phyloP scores from a whole-genome alignment of 2,113 vertebrate genomes.

The Ophthalmolycus amberensis region DNA sequence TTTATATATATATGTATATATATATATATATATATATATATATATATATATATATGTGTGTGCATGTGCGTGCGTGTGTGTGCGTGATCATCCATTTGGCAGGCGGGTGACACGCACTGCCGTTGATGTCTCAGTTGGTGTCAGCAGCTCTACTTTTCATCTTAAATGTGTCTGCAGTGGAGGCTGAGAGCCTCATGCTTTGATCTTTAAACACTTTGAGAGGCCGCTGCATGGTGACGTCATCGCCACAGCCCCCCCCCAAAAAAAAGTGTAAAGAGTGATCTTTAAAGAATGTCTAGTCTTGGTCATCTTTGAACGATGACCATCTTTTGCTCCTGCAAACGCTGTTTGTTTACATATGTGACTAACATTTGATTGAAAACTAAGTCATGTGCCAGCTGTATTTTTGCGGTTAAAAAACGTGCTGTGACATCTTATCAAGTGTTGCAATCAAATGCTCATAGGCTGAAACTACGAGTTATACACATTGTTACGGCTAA shows the following conservation, averaged over 20 bases:
- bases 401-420: too few species aligned
- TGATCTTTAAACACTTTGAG: slow-evolving; percentile 34
- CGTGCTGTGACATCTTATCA: too few species aligned
- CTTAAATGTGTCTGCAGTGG: slow-evolving; percentile 64
- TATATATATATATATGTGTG: slow-evolving; percentile 16
- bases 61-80: slow-evolving; percentile 18
- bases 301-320: background rate
- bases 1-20: slow-evolving; percentile 22
- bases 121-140: slow-evolving; percentile 76
- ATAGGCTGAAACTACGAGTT: background rate
- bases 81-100: slow-evolving; percentile 55
- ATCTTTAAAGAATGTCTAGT: background rate
- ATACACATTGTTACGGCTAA: too few species aligned
- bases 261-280: too few species aligned
- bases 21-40: slow-evolving; percentile 16
- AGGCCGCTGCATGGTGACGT: slow-evolving; percentile 24
- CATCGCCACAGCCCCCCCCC: background rate
- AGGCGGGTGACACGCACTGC: slow-evolving; percentile 58
- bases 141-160: slow-evolving; percentile 73
- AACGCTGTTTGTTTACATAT: background rate
- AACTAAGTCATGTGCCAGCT: too few species aligned
- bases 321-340: background rate
- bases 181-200: slow-evolving; percentile 20
- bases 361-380: background rate
- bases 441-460: background rate